Percentiles rank a stretch among this genome's conserved stretches.
Conservation (phyloP, 2,113 vertebrate species). For the Nothobranchius furzeri region DNA sequence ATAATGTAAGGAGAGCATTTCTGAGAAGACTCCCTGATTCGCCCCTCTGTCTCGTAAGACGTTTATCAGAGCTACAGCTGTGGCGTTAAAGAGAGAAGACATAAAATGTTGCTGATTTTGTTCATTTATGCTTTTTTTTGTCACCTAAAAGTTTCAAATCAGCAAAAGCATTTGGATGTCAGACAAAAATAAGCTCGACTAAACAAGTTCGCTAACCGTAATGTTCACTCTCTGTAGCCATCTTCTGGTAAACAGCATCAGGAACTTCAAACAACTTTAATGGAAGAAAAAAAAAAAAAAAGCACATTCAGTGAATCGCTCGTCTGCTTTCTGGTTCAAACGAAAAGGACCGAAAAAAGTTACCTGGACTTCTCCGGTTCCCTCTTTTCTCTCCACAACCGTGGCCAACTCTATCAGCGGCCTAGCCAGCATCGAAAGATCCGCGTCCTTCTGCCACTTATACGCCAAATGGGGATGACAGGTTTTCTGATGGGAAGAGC, state of each 20-base stretch:
- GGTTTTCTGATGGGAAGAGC: conserved; percentile 55
- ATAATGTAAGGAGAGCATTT: neutral
- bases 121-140: too few species aligned
- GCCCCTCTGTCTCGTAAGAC: conserved; percentile 27
- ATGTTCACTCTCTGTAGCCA: conserved; percentile 42
- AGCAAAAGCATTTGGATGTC: too few species aligned
- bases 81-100: conserved; percentile 18
- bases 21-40: conserved; percentile 4
- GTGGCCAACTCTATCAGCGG: conserved; percentile 71
- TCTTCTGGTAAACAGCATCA: conserved; percentile 48
- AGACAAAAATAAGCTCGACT: too few species aligned
- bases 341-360: neutral
- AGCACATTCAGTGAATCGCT: neutral
- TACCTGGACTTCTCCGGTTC: conserved; percentile 67
- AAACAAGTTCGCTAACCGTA: conserved; percentile 51
- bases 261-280: conserved; percentile 63
- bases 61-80: conserved; percentile 51
- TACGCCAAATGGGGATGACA: conserved; percentile 45
- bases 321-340: neutral
- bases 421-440: conserved; percentile 68
- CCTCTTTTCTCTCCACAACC: conserved; percentile 62
- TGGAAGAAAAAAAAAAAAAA: neutral
- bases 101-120: neutral
- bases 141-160: too few species aligned
- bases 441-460: conserved; percentile 38